Percentiles rank a stretch among this genome's conserved stretches.
Conservation (phyloP, 1,140 invertebrate genomes). For the Wasmannia auropunctata region DNA sequence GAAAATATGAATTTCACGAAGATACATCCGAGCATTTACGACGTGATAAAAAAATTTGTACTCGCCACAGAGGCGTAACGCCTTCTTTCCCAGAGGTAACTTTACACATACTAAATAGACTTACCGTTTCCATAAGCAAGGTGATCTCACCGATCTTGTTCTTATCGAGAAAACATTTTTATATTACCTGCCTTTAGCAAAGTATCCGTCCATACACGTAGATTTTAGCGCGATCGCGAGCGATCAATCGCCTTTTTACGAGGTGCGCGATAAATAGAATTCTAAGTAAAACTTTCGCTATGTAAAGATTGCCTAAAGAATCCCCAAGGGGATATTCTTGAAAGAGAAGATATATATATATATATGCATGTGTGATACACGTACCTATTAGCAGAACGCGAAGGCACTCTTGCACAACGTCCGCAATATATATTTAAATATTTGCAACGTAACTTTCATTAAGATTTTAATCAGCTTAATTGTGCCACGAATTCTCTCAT, state of each 20-base stretch:
- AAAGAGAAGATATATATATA: not conserved
- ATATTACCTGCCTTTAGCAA: conserved; percentile 50
- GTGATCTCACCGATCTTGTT: conserved; percentile 61
- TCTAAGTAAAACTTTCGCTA: conserved; percentile 3
- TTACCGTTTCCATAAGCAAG: conserved; percentile 9
- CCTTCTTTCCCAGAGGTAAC: not conserved
- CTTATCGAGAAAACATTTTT: conserved; percentile 19
- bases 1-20: not conserved
- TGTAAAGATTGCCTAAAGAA: not conserved
- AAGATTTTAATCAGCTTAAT: not conserved
- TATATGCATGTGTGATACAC: not conserved
- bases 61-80: not conserved
- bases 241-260: conserved; percentile 18
- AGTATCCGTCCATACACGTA: conserved; percentile 70
- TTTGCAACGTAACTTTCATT: conserved; percentile 1
- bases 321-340: conserved; percentile 3
- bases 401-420: not conserved
- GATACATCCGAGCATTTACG: not conserved
- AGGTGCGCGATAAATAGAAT: conserved; percentile 4
- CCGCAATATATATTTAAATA: not conserved
- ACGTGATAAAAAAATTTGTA: not conserved
- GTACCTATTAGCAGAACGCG: not conserved
- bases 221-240: conserved; percentile 32
- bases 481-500: not conserved
- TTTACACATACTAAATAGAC: conserved; percentile 1